phyloP scores from a whole-genome alignment of 2,797 vertebrate species.

The Mus minutoides region DNA sequence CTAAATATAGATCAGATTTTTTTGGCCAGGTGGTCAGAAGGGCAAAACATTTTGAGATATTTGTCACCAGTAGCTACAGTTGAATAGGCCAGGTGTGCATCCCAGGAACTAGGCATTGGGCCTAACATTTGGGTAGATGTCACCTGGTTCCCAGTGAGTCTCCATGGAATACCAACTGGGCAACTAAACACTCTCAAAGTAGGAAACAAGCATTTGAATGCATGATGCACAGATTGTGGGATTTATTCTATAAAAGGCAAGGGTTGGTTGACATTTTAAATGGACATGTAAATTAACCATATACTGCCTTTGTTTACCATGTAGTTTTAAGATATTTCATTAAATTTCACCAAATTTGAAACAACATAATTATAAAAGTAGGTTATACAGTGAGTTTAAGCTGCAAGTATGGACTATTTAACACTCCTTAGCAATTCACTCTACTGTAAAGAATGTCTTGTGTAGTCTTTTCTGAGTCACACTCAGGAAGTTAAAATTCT shows the following conservation, averaged over 20 bases:
- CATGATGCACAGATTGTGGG: background rate
- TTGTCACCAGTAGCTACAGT: background rate
- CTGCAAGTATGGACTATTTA: background rate
- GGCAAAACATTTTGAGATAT: conserved; percentile 24
- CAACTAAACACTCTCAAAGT: background rate
- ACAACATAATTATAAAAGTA: background rate
- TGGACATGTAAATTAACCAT: background rate
- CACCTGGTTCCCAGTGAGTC: conserved; percentile 22
- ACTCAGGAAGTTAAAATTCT: conserved; percentile 32
- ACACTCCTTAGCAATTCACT: background rate
- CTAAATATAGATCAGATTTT: background rate
- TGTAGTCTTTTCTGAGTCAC: background rate
- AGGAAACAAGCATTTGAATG: conserved; percentile 6
- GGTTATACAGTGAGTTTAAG: background rate
- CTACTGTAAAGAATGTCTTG: background rate
- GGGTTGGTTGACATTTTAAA: background rate
- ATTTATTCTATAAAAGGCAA: conserved; percentile 3
- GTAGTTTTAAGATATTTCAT: background rate
- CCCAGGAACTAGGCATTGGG: background rate
- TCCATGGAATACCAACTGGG: conserved; percentile 37
- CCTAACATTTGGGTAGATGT: conserved; percentile 29
- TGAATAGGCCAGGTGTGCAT: background rate
- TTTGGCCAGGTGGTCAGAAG: conserved; percentile 25
- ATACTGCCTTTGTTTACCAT: background rate
- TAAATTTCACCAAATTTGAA: conserved; percentile 37